Conservation (phyloP, 2,113 vertebrate genomes). For the Pogona vitticeps region DNA sequence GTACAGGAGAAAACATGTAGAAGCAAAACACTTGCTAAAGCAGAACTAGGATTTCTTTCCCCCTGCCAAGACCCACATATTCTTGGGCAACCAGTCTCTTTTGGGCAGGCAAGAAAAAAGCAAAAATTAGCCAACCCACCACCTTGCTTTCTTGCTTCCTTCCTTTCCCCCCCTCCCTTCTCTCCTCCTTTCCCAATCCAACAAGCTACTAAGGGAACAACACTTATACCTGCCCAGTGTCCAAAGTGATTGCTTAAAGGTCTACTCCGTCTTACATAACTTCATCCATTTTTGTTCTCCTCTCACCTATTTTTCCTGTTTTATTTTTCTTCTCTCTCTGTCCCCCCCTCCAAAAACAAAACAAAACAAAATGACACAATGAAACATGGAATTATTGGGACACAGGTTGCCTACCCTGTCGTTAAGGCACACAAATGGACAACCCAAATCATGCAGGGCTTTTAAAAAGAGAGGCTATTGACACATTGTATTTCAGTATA, state of each 20-base stretch:
- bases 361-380: too few species aligned
- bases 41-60: too few species aligned
- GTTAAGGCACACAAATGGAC: background rate
- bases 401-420: background rate
- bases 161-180: background rate
- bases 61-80: too few species aligned
- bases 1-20: too few species aligned
- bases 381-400: background rate
- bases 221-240: background rate
- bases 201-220: background rate
- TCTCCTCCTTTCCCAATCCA: background rate
- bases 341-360: too few species aligned
- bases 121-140: too few species aligned
- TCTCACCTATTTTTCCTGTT: background rate
- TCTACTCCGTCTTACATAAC: background rate
- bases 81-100: too few species aligned
- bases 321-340: too few species aligned
- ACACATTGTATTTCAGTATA: too few species aligned
- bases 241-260: background rate
- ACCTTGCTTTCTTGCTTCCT: too few species aligned
- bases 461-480: background rate
- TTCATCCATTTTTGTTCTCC: background rate
- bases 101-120: too few species aligned
- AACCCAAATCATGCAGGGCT: background rate
- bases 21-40: too few species aligned